Percentiles rank a stretch among this genome's conserved stretches.
Evolutionary conservation across 1,140 invertebrate genomes (phyloP).

Genomic region (Telenomus remus): DNA sequence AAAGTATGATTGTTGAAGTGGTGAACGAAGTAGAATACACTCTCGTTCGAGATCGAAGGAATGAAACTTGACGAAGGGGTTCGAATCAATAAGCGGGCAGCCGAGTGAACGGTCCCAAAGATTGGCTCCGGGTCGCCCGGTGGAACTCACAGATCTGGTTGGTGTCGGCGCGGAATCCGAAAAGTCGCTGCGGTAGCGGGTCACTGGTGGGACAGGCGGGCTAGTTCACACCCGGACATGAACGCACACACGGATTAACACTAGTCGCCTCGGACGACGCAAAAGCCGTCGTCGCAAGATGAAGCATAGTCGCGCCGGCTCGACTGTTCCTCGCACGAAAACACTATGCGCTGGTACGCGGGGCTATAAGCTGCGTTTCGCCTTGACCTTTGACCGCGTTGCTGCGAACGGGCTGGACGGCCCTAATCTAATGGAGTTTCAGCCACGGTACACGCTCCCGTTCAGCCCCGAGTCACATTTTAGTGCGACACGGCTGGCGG

Average conservation of each 20-base stretch:
- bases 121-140: background rate
- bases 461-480: constrained; percentile 65
- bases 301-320: constrained; percentile 14
- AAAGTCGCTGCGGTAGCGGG: constrained; percentile 1
- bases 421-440: constrained; percentile 63
- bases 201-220: constrained; percentile 25
- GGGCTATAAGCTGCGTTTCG: background rate
- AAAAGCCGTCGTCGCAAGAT: background rate
- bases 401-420: constrained; percentile 3
- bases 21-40: background rate
- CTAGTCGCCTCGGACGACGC: constrained; percentile 11
- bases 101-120: constrained; percentile 1
- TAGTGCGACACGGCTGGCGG: constrained; percentile 60
- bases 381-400: constrained; percentile 9
- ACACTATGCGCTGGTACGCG: background rate
- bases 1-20: too few relatives aligned
- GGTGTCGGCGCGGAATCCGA: constrained; percentile 9
- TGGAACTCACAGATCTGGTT: constrained; percentile 20
- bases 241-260: constrained; percentile 11
- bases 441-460: constrained; percentile 49
- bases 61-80: background rate
- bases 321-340: too few relatives aligned
- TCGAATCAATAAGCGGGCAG: constrained; percentile 14
- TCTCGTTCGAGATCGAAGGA: background rate
- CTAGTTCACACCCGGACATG: constrained; percentile 15